Conservation (phyloP, 23 tunicate genomes). For the Diplosoma virens region DNA sequence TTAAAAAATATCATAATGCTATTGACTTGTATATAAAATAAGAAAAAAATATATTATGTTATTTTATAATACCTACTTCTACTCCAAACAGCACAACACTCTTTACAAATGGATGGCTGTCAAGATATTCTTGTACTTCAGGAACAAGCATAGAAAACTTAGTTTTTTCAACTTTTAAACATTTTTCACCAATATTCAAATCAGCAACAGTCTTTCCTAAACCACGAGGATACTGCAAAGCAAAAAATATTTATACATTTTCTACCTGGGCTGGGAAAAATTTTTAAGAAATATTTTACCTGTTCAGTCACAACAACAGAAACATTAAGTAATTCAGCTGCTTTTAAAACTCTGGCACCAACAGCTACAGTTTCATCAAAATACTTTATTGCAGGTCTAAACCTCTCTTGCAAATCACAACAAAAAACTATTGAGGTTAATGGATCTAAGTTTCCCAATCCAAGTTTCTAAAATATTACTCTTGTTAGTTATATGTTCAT, state of each 20-base stretch:
- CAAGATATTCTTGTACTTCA: slow-evolving; percentile 37
- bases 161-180: slow-evolving; percentile 61
- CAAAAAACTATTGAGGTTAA: slow-evolving; percentile 59
- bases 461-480: slow-evolving; percentile 4
- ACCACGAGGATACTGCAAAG: slow-evolving; percentile 82
- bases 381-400: slow-evolving; percentile 67
- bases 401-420: slow-evolving; percentile 94
- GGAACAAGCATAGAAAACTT: slow-evolving; percentile 77
- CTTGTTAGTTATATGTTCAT: neutral
- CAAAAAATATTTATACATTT: neutral
- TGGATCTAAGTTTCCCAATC: slow-evolving; percentile 46
- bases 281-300: slow-evolving; percentile 12
- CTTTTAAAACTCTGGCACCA: slow-evolving; percentile 59
- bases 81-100: slow-evolving; percentile 85
- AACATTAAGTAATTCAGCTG: slow-evolving; percentile 43
- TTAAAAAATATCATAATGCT: too few species aligned
- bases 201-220: slow-evolving; percentile 76
- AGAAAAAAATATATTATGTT: too few species aligned
- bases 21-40: too few species aligned
- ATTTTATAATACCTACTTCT: slow-evolving; percentile 72
- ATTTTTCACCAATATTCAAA: slow-evolving; percentile 58
- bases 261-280: neutral
- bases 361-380: slow-evolving; percentile 73
- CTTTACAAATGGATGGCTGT: neutral
- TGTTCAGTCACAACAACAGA: slow-evolving; percentile 92